Percentiles rank a stretch among this genome's conserved stretches.
Conservation (phyloP, 2,797 vertebrate genomes). For the Coluber constrictor region DNA sequence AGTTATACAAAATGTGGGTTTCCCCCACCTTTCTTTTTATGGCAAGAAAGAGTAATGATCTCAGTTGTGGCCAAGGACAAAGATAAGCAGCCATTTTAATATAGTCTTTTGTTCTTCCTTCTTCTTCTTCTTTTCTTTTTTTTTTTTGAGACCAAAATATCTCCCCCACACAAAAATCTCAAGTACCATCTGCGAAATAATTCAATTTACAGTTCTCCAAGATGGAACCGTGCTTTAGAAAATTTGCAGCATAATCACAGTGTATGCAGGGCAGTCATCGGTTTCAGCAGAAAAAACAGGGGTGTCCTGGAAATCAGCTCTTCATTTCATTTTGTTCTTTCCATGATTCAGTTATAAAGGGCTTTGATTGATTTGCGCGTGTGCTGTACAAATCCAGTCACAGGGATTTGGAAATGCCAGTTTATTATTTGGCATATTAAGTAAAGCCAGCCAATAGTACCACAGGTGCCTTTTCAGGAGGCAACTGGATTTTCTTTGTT, state of each 20-base stretch:
- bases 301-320: not conserved
- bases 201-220: not conserved
- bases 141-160: not conserved
- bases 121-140: not conserved
- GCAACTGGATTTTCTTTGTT: not conserved
- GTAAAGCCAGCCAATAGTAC: not conserved
- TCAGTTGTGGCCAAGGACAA: not conserved
- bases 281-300: slow-evolving; percentile 35
- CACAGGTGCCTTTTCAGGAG: not conserved
- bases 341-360: slow-evolving; percentile 7
- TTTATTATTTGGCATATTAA: not conserved
- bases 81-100: not conserved
- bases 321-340: slow-evolving; percentile 41
- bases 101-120: not conserved
- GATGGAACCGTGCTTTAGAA: slow-evolving; percentile 9
- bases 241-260: slow-evolving; percentile 20
- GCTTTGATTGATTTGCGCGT: not conserved
- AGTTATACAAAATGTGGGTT: not conserved
- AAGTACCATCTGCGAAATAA: not conserved
- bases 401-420: not conserved
- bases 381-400: not conserved
- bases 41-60: not conserved
- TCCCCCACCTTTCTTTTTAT: not conserved
- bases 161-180: not conserved
- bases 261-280: slow-evolving; percentile 12